Evolutionary conservation across 2,888 invertebrate genomes (phyloP), one percentile per base, ranked within the genome.

Genomic region (Dioctria linearis): DNA sequence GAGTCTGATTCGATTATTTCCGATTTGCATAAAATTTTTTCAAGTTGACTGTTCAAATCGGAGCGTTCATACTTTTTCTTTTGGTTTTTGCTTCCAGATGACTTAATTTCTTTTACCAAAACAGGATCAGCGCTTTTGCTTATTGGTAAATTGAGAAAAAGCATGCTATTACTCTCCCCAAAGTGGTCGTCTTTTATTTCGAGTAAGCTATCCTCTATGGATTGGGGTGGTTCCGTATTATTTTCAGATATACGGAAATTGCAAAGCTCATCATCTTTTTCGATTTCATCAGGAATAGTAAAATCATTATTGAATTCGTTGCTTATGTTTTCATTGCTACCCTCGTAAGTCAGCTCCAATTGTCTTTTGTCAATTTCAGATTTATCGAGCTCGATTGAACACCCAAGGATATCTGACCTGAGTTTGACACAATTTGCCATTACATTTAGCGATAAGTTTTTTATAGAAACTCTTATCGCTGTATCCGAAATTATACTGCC

Each of bases 381-480:
- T 4, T 83, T 91, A 83, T 91, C 92, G 83, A 92, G 92, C 85
- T 93, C 92, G 81, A 94, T 85, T 83, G 91, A 91, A 83, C 94
- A 87, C 0, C 94, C 92, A 80, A 97, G 91, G 4, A 94, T 90
- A 83, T 92, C 91, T 0, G 98, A 97, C 85, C 93, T 93, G 40
- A 96, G 87, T 57, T 92, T 91, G 51, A 96, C 88, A 78, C 96
- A 92, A 84, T 93, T 93, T 0, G 94, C 93, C 39, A 98, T 87
- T 86, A 96, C 97, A 78, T 92, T 92, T 37, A 98, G 87, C 0
- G 97, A 95, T 54, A 98, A 91, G 5, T 95, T 94, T 89, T 98
- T 98, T 1, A 97, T 95, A 80, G 98, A 98, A 46, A 98, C 96
- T 51, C 98, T 91, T 51, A 95, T 93, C 39, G 90, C 90, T 87